These are phyloP conservation scores for Hetaerina titia DNA, from an alignment of 2,888 invertebrate genomes.

Conservation along the genomic window DNA sequence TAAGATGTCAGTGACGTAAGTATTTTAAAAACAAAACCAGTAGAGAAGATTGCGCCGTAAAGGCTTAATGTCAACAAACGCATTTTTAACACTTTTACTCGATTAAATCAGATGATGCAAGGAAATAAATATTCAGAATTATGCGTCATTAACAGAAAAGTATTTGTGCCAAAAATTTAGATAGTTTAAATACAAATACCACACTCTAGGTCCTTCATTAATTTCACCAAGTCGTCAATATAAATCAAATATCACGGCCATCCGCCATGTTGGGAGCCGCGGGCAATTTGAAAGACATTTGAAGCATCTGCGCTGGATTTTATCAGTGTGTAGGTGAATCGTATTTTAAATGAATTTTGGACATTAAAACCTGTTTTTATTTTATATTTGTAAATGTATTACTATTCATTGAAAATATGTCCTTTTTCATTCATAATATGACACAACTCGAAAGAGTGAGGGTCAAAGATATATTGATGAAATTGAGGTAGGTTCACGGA, in stretches of 20 bases:
- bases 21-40: background rate
- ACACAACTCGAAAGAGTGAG: no score
- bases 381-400: no score
- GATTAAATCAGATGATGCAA: background rate
- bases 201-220: background rate
- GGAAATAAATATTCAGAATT: no score
- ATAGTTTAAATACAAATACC: background rate
- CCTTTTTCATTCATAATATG: no score
- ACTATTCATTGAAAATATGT: no score
- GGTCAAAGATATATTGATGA: no score
- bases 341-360: no score
- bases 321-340: no score
- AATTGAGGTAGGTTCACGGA: no score
- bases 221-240: background rate
- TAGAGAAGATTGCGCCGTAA: background rate
- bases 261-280: background rate
- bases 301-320: no score
- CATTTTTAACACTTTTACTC: background rate
- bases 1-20: background rate
- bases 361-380: no score
- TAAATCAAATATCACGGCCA: background rate
- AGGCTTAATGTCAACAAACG: background rate
- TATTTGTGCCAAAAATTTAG: background rate
- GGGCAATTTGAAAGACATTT: background rate
- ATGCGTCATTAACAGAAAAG: no score